Conservation (phyloP, 2,888 invertebrate species). For the Oeneis ivallda region DNA sequence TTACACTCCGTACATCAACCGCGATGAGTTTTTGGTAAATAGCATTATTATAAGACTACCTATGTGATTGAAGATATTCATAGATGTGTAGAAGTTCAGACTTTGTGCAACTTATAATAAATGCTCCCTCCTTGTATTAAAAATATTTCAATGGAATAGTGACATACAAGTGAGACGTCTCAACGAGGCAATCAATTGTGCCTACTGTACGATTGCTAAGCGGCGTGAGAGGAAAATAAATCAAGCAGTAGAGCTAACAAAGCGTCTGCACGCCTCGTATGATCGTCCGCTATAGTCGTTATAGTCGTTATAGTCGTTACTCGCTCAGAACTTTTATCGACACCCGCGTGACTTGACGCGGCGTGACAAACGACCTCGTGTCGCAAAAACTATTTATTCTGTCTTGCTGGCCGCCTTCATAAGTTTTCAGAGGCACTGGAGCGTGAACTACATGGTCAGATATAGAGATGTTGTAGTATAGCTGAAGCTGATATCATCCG, state of each 20-base stretch:
- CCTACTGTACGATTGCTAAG: background rate
- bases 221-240: background rate
- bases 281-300: background rate
- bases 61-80: too few species aligned
- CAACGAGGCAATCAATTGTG: background rate
- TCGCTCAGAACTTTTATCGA: constrained; percentile 19
- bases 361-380: constrained; percentile 32
- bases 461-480: constrained; percentile 8
- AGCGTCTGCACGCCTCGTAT: constrained; percentile 1
- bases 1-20: too few species aligned
- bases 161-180: too few species aligned
- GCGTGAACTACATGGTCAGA: constrained; percentile 7
- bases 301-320: constrained; percentile 12
- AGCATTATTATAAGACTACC: too few species aligned
- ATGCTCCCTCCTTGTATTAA: too few species aligned
- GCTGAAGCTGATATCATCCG: too few species aligned
- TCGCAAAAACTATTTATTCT: constrained; percentile 40
- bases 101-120: too few species aligned
- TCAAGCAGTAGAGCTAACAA: constrained; percentile 5
- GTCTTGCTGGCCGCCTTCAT: constrained; percentile 36
- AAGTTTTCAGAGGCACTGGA: constrained; percentile 27
- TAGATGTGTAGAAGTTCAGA: too few species aligned
- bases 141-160: too few species aligned
- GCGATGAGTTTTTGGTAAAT: too few species aligned
- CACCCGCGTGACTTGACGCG: constrained; percentile 20